Percentiles rank a stretch among this genome's conserved stretches.
Evolutionary conservation across 2,888 invertebrate species (phyloP).

Genomic region (Lissonota sp.): DNA sequence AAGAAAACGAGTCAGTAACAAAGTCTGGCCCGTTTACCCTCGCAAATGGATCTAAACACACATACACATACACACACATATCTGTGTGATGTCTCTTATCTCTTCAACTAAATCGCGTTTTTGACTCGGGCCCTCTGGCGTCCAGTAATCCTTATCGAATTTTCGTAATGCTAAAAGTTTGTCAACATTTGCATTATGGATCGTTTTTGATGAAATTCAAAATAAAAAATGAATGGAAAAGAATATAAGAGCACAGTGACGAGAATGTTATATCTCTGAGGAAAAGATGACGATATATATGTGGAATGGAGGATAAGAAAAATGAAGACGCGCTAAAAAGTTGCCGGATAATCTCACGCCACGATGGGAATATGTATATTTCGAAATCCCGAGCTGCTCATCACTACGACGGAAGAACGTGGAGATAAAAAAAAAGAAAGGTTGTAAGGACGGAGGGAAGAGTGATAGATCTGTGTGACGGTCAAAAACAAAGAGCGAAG

Average conservation of each 20-base stretch:
- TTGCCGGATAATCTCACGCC: constrained; percentile 4
- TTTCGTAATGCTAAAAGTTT: no score
- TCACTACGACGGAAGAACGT: constrained; percentile 3
- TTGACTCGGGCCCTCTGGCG: neutral
- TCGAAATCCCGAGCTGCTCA: constrained; percentile 16
- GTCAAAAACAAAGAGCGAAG: constrained; percentile 54
- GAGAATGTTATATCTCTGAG: neutral
- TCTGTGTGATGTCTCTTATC: no score
- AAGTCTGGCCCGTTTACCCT: constrained; percentile 11
- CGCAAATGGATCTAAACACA: neutral
- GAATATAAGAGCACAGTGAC: no score
- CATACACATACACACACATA: neutral
- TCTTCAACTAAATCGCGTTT: neutral
- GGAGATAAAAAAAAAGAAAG: constrained; percentile 48
- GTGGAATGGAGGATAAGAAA: constrained; percentile 14
- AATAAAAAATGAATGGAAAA: no score
- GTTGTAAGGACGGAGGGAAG: constrained; percentile 23
- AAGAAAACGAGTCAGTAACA: constrained; percentile 1
- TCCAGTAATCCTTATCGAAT: no score
- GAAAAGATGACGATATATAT: constrained; percentile 12
- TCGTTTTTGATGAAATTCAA: no score
- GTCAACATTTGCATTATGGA: no score
- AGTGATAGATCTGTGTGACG: constrained; percentile 25
- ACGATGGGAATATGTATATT: constrained; percentile 19
- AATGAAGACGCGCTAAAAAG: constrained; percentile 2